These are phyloP conservation scores for Myanophis thanlyinensis DNA, from an alignment of 2,113 vertebrate species.

Conservation along the genomic window DNA sequence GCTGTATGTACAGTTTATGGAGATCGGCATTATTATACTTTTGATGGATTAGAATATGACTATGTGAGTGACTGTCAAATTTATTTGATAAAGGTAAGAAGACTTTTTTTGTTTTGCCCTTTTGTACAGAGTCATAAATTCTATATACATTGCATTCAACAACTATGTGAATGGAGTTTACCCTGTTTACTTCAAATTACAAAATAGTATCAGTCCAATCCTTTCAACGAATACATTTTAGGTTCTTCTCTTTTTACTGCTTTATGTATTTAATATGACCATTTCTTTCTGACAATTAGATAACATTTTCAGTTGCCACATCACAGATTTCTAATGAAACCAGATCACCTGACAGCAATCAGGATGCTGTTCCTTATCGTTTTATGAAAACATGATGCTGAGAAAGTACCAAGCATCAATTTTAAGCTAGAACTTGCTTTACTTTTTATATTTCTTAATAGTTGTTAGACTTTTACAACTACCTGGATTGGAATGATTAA, in stretches of 20 bases:
- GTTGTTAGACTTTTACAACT: background rate
- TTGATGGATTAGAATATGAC: slow-evolving; percentile 95
- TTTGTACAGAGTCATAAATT: background rate
- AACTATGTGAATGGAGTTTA: background rate
- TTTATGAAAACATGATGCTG: background rate
- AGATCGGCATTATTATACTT: slow-evolving; percentile 94
- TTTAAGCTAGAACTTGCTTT: background rate
- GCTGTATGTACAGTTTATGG: slow-evolving; percentile 94
- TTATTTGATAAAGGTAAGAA: slow-evolving; percentile 85
- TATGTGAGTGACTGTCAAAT: slow-evolving; percentile 94
- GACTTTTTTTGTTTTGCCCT: background rate
- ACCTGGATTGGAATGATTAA: background rate
- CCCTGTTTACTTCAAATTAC: background rate
- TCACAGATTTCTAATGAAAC: background rate
- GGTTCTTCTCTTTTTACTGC: background rate
- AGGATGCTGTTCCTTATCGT: background rate
- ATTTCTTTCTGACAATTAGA: background rate
- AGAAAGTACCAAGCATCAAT: background rate
- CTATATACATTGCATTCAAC: background rate
- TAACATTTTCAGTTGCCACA: background rate
- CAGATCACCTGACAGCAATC: background rate
- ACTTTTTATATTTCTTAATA: background rate
- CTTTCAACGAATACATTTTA: background rate
- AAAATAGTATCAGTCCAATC: background rate
- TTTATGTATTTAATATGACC: background rate